These are phyloP conservation scores for Keiferia lycopersicella DNA, from an alignment of 2,888 invertebrate genomes.

Conservation along the genomic window DNA sequence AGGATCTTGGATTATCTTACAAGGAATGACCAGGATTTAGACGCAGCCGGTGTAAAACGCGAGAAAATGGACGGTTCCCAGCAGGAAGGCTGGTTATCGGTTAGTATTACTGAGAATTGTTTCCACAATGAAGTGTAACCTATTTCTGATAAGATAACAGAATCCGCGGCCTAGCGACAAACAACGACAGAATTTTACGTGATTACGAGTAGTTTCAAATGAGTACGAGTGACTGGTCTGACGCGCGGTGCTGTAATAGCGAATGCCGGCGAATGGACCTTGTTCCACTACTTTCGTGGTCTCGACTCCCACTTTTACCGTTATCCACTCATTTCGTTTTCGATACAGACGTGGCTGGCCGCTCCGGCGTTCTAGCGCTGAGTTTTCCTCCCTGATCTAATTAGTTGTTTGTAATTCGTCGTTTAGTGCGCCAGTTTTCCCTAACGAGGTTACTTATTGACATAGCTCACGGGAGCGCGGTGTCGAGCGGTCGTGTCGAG, in stretches of 20 bases:
- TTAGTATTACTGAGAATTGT: constrained; percentile 50
- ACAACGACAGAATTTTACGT: constrained; percentile 8
- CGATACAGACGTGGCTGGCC: constrained; percentile 65
- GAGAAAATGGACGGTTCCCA: constrained; percentile 69
- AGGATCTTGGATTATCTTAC: constrained; percentile 68
- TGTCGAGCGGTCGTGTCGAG: constrained; percentile 47
- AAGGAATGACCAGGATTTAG: constrained; percentile 60
- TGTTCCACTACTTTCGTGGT: constrained; percentile 74
- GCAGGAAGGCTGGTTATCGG: constrained; percentile 60
- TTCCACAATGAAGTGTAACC: constrained; percentile 38
- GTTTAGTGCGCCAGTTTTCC: constrained; percentile 53
- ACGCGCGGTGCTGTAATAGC: constrained; percentile 68
- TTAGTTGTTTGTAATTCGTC: constrained; percentile 57
- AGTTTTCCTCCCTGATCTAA: constrained; percentile 51
- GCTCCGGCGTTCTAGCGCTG: constrained; percentile 47
- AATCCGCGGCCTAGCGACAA: constrained; percentile 34
- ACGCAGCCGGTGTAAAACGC: constrained; percentile 48
- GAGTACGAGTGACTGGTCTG: constrained; percentile 51
- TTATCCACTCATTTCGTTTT: constrained; percentile 77
- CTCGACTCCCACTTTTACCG: constrained; percentile 75
- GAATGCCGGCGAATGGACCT: constrained; percentile 54
- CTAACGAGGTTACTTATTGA: constrained; percentile 45
- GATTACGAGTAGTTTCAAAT: not conserved
- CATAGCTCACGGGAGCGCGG: constrained; percentile 42
- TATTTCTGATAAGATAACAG: constrained; percentile 60